Conservation (phyloP, 1,140 invertebrate genomes). For the Theocolax elegans region DNA sequence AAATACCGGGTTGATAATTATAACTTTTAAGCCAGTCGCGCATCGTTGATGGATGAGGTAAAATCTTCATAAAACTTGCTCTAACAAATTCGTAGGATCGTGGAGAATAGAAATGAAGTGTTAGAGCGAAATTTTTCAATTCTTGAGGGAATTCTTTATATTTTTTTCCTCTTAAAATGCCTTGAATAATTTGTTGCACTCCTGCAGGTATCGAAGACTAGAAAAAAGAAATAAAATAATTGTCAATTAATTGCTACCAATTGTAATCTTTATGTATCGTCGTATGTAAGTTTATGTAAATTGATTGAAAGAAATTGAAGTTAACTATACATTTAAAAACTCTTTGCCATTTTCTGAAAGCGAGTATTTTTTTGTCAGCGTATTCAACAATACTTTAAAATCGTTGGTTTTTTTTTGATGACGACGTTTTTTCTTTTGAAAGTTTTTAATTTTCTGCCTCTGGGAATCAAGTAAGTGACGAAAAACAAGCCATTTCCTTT, state of each 20-base stretch:
- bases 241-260: neutral
- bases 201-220: neutral
- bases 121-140: neutral
- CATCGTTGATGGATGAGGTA: neutral
- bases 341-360: neutral
- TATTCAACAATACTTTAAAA: neutral
- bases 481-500: neutral
- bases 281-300: neutral
- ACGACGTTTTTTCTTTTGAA: neutral
- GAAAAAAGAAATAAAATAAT: neutral
- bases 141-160: neutral
- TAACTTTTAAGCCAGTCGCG: neutral
- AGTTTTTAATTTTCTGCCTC: no score
- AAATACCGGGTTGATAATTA: neutral
- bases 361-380: neutral
- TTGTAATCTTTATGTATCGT: neutral
- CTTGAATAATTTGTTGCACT: neutral
- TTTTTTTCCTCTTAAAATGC: neutral
- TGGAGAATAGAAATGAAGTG: slow-evolving; percentile 5
- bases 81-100: neutral
- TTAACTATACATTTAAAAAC: neutral
- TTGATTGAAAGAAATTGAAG: neutral
- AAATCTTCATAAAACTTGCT: neutral
- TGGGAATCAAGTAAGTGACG: neutral
- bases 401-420: neutral